phyloP scores from a whole-genome alignment of 2,113 vertebrate genomes.

The Percopsis transmontana region DNA sequence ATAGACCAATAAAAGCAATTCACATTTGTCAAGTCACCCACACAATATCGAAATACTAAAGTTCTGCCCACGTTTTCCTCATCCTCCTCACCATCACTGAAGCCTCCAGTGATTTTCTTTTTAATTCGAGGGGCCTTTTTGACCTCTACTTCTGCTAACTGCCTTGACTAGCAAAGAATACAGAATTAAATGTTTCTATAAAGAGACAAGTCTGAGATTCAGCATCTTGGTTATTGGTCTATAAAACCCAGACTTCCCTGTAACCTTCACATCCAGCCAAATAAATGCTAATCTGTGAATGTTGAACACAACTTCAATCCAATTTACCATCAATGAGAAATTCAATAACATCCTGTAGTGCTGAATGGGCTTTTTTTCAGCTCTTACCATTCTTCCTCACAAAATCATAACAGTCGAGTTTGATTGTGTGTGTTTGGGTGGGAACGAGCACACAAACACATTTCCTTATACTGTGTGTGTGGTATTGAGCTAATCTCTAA shows the following conservation, averaged over 20 bases:
- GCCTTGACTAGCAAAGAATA: slow-evolving; percentile 34
- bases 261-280: neutral
- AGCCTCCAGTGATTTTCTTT: slow-evolving; percentile 42
- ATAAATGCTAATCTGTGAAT: slow-evolving; percentile 15
- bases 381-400: neutral
- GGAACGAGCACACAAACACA: too few species aligned
- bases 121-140: slow-evolving; percentile 52
- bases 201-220: neutral
- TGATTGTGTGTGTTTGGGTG: neutral
- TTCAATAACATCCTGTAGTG: neutral
- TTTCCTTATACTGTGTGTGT: too few species aligned
- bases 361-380: neutral
- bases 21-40: slow-evolving; percentile 36
- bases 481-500: slow-evolving; percentile 16
- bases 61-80: slow-evolving; percentile 48
- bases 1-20: slow-evolving; percentile 46
- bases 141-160: slow-evolving; percentile 47
- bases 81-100: slow-evolving; percentile 49
- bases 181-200: slow-evolving; percentile 7
- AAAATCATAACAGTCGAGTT: neutral
- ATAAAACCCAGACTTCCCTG: neutral
- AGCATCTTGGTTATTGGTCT: neutral
- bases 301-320: neutral
- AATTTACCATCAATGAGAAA: neutral
- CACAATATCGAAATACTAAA: slow-evolving; percentile 33